phyloP scores from a whole-genome alignment of 2,113 vertebrate genomes.

The Takifugu bimaculatus region DNA sequence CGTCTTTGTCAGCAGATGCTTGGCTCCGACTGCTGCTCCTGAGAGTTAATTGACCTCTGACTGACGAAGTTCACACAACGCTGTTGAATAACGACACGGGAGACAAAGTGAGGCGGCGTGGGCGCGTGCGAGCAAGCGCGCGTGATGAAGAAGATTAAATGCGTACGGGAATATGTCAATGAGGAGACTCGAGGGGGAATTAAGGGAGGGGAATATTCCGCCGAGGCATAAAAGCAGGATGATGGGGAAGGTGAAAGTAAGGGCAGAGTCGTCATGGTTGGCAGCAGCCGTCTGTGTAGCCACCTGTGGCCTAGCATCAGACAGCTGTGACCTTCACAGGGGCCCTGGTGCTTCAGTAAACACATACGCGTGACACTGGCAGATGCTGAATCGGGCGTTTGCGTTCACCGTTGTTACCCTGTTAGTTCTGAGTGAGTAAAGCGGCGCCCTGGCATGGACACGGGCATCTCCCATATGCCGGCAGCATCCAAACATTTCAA shows the following conservation, averaged over 20 bases:
- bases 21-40: constrained; percentile 25
- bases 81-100: constrained; percentile 29
- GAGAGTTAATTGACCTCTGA: constrained; percentile 46
- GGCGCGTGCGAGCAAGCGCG: background rate
- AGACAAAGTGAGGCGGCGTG: constrained; percentile 14
- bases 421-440: constrained; percentile 34
- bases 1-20: constrained; percentile 39
- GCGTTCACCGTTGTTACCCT: constrained; percentile 42
- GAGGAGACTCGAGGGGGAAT: constrained; percentile 28
- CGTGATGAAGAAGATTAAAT: background rate
- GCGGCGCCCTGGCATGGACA: constrained; percentile 6
- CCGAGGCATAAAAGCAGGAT: constrained; percentile 6
- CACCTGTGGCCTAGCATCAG: constrained; percentile 37
- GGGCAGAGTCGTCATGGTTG: constrained; percentile 28
- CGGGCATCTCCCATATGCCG: too few species aligned
- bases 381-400: constrained; percentile 42
- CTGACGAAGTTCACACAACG: constrained; percentile 39
- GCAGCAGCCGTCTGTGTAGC: constrained; percentile 50
- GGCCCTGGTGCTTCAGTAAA: constrained; percentile 18
- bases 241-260: constrained; percentile 47
- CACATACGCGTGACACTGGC: constrained; percentile 3
- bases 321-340: constrained; percentile 55
- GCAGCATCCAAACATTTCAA: constrained; percentile 23
- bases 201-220: background rate
- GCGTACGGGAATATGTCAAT: constrained; percentile 4